Base-by-base conservation (phyloP, 2,888 invertebrate genomes). In the Steromphala cineraria region DNA sequence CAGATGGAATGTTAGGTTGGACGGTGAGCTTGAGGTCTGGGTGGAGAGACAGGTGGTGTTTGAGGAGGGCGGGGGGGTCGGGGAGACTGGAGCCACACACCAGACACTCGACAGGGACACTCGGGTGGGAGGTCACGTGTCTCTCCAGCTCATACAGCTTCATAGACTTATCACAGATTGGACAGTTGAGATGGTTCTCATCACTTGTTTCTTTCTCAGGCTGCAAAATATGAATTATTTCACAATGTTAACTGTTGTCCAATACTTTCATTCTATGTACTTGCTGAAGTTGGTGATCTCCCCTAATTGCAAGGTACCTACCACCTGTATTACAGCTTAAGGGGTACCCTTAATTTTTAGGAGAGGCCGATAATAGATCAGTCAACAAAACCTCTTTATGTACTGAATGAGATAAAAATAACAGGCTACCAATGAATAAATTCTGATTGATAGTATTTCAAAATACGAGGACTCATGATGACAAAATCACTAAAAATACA, bases 31-130 rank as follows among this genome's bases (percentile, higher is more conserved):
- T 85, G 21, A 85, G 28, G 0, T 8, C 46, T n/a, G 46, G 83
- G 80, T 96, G 96, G 0, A 94, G 95, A 86, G 95, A 95, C 89
- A 95, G 95, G 67, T 95, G 95, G 92, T 97, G 97, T 53, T 95
- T 94, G 88, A 96, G 96, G 83, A 96, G 95, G 5, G 95, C 95
- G 81, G 96, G 95, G 0, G 84, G 96, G 95, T 67, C 96, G 87
- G 96, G 96, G 92, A 97, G 97, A 5, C 95, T 94, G 79, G 96
- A 95, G 81, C 96, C 95, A 92, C 97, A 97, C 78, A 95, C 94
- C 0, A 95, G 95, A 92, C 97, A 97, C 89, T 96, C 96, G 79
- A 96, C 95, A 0, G 95, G 95, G 88, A 95, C 95, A 80, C 95
- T 95, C 0, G 96, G 95, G 92, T 96, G 96, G 81, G 94, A 94